Evolutionary conservation across 1,140 invertebrate species (phyloP), one percentile per base, ranked within the genome.

Genomic region (Scaptomyza hsui): DNA sequence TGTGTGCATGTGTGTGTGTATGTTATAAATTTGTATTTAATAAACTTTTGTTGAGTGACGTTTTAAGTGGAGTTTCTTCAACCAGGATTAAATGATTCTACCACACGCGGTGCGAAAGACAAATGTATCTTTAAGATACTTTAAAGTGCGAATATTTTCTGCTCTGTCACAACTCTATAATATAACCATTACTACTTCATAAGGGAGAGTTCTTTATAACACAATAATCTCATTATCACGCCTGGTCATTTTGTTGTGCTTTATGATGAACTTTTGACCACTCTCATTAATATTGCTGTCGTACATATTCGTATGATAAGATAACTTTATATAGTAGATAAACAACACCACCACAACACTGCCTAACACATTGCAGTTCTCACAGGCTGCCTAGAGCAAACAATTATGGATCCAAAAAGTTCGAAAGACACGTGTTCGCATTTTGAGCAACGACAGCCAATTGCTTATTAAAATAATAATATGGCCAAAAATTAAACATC

Each of bases 381-480:
- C 74, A 77, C 52, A 24, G 74, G 2, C 60, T 13, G 37, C n/a
- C 15, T 16, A 52, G 32, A 42, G 44, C 21, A 55, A 51, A 41
- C 68, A 75, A 78, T 79, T 75, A 79, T 52, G 26, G 35, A 45
- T 56, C 42, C 56, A 72, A 49, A 62, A 53, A 74, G 21, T 10
- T 21, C 35, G 29, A 37, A 42, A 45, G 61, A 61, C 79, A 83
- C 79, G 80, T 83, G 79, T 56, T 73, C 73, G 67, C 65, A 82
- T 82, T 83, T 83, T 70, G 55, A 70, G 67, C 63, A 71, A 55
- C 73, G 63, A 63, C 72, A 75, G 56, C 35, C 42, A 75, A 68
- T 75, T 72, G 74, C 79, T 75, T 83, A 82, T 83, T 82, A 83
- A 75, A 83, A 78, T 82, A 83, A 83, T 83, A 82, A 83, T 76